Percentiles rank a stretch among this genome's conserved stretches.
Evolutionary conservation across 2,888 invertebrate genomes (phyloP).

Genomic region (Nemoura dubitans): DNA sequence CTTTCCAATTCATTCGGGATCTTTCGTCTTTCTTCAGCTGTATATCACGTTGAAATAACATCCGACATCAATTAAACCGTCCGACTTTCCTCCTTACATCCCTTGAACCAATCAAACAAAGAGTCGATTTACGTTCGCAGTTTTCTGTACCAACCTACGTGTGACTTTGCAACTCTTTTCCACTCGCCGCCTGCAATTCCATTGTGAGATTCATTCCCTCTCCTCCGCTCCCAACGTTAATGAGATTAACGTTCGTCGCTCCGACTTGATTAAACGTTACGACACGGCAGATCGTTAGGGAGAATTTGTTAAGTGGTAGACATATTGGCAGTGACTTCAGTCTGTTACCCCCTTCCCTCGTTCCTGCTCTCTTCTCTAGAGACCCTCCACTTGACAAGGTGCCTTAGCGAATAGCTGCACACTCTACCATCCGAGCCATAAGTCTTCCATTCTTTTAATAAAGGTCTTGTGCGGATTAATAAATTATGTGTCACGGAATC

Average conservation of each 20-base stretch:
- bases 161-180: conserved; percentile 25
- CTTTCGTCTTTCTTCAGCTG: background rate
- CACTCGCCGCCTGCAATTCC: background rate
- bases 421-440: conserved; percentile 58
- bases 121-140: conserved; percentile 30
- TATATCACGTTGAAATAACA: conserved; percentile 7
- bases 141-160: conserved; percentile 26
- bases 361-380: conserved; percentile 17
- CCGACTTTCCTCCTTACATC: background rate
- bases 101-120: conserved; percentile 33
- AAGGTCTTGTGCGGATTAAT: conserved; percentile 61
- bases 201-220: conserved; percentile 35
- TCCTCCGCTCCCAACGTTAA: conserved; percentile 42
- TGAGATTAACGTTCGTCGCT: conserved; percentile 46
- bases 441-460: conserved; percentile 65
- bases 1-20: conserved; percentile 7
- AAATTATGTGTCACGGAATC: conserved; percentile 56
- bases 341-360: conserved; percentile 23
- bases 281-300: conserved; percentile 43
- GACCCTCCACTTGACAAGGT: conserved; percentile 24
- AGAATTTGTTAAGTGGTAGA: conserved; percentile 46
- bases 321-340: conserved; percentile 44
- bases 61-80: conserved; percentile 7
- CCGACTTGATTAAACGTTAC: conserved; percentile 41
- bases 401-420: conserved; percentile 37